A percentile compares a stretch with the other conserved stretches of the same genome.
phyloP scores from a whole-genome alignment of 2,888 invertebrate species.

The Vanessa cardui region DNA sequence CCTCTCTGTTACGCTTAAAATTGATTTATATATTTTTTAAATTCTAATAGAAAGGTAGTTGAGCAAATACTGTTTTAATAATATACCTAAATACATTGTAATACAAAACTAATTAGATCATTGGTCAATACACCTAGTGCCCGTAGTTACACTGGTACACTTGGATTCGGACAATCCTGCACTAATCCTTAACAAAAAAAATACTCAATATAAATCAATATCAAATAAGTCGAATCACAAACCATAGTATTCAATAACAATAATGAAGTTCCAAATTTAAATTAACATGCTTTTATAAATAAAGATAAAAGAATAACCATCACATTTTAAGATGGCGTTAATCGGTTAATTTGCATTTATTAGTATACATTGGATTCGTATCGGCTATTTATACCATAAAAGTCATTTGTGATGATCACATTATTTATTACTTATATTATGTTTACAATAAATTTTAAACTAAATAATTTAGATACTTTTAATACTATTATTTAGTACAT shows the following conservation, averaged over 20 bases:
- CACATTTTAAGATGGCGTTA: conserved; percentile 31
- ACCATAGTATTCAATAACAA: conserved; percentile 8
- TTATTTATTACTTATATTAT: conserved; percentile 31
- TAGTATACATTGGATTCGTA: conserved; percentile 27
- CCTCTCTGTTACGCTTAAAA: not conserved
- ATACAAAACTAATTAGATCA: too few relatives aligned
- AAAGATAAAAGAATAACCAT: conserved; percentile 35
- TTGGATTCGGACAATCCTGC: too few relatives aligned
- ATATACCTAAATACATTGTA: too few relatives aligned
- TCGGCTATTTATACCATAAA: conserved; percentile 22
- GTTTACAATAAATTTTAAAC: conserved; percentile 19
- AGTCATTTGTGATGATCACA: conserved; percentile 25
- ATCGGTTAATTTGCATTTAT: conserved; percentile 37
- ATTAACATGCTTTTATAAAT: conserved; percentile 36
- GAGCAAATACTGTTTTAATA: too few relatives aligned
- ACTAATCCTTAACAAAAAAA: not conserved
- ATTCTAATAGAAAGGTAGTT: not conserved
- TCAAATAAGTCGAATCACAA: not conserved
- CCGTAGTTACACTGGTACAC: too few relatives aligned
- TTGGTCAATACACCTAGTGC: too few relatives aligned
- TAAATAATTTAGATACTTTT: not conserved
- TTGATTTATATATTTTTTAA: not conserved
- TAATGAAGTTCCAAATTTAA: conserved; percentile 11
- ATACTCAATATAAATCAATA: not conserved
- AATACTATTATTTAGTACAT: not conserved